These are phyloP conservation scores for Diprion similis DNA, from an alignment of 1,140 invertebrate genomes.

Conservation along the genomic window DNA sequence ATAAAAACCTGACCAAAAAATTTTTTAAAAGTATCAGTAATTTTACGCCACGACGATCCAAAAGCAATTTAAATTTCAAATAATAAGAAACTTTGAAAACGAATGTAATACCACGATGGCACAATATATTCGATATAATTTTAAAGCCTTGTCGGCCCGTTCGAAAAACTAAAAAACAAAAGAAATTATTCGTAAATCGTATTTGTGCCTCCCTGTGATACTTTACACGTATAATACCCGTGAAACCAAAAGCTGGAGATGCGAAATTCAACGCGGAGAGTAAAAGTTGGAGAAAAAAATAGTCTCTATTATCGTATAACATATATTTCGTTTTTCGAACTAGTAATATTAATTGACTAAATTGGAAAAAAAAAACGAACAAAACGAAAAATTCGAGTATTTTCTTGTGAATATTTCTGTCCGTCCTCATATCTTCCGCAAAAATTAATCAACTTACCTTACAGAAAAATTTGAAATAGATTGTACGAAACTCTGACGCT, in stretches of 20 bases:
- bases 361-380: too few relatives aligned
- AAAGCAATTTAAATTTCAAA: too few relatives aligned
- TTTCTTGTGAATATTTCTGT: conserved; percentile 41
- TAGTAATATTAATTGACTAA: background rate
- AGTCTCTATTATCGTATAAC: background rate
- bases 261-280: background rate
- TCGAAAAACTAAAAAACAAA: too few relatives aligned
- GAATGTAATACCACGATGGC: background rate
- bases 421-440: conserved; percentile 35
- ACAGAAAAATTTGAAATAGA: conserved; percentile 51
- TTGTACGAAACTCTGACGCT: conserved; percentile 27
- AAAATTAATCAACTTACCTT: conserved; percentile 49
- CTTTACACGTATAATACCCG: background rate
- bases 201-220: conserved; percentile 5
- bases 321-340: background rate
- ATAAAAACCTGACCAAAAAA: too few relatives aligned
- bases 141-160: too few relatives aligned
- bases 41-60: too few relatives aligned
- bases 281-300: background rate
- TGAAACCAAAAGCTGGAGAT: background rate
- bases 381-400: conserved; percentile 36
- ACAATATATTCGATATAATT: background rate
- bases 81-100: too few relatives aligned
- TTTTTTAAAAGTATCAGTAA: too few relatives aligned
- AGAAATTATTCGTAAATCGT: background rate